Conservation (phyloP, 2,888 invertebrate species). For the Lasius platythorax region DNA sequence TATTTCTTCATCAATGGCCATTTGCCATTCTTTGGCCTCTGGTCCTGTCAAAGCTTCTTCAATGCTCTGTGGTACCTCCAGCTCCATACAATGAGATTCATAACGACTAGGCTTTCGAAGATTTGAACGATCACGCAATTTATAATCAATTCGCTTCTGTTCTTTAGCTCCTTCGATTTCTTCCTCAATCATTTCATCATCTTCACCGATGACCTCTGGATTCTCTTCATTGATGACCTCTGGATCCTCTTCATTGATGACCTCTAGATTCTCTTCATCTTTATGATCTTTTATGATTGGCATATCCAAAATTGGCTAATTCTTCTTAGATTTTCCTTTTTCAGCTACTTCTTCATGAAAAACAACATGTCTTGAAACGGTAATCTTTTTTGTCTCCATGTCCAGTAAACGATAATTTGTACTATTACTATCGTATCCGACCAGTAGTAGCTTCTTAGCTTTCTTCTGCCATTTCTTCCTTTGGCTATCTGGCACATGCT, state of each 20-base stretch:
- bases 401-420: not conserved
- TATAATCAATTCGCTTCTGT: not conserved
- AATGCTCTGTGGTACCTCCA: not conserved
- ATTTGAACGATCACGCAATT: not conserved
- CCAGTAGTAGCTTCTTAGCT: not conserved
- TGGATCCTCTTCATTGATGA: not conserved
- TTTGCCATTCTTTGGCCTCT: not conserved
- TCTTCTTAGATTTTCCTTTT: not conserved
- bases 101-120: not conserved
- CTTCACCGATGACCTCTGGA: not conserved
- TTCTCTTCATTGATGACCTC: too few species aligned
- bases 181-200: not conserved
- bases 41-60: not conserved
- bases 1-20: not conserved
- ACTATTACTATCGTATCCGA: not conserved
- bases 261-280: not conserved
- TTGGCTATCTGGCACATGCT: not conserved
- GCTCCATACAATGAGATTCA: not conserved
- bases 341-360: not conserved
- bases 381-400: not conserved
- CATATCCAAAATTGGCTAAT: not conserved
- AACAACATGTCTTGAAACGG: not conserved
- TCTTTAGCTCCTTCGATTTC: not conserved
- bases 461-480: not conserved
- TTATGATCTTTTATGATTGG: not conserved